Conservation (phyloP, 2,888 invertebrate genomes). For the Temnothorax rugatulus region DNA sequence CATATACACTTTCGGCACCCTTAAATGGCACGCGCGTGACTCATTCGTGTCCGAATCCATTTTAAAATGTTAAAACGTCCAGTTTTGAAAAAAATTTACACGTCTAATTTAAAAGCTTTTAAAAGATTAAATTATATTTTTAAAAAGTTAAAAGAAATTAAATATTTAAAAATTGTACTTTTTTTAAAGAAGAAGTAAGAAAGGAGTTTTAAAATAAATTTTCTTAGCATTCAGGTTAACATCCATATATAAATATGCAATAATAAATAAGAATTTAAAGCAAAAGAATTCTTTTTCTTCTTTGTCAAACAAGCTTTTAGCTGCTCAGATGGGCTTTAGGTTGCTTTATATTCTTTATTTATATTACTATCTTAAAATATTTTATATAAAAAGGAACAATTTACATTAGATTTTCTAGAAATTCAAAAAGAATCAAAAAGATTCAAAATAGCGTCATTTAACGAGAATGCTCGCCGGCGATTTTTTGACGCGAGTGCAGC, state of each 20-base stretch:
- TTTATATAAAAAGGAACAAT: no score
- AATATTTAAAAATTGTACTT: neutral
- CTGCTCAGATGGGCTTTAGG: no score
- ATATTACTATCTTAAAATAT: no score
- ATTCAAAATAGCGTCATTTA: neutral
- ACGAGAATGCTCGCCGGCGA: neutral
- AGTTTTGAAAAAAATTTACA: neutral
- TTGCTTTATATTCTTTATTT: no score
- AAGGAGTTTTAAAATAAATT: no score
- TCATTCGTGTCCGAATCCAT: neutral
- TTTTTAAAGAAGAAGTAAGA: neutral
- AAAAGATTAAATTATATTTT: neutral
- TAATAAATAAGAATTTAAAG: no score
- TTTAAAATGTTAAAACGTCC: neutral
- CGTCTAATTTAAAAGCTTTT: neutral
- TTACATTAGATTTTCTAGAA: neutral
- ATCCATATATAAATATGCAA: no score
- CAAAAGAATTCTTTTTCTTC: no score
- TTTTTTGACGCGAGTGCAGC: neutral
- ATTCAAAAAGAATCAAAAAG: neutral
- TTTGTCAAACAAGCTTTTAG: no score
- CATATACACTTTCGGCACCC: neutral
- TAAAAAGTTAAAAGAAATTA: neutral
- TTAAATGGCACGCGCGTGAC: neutral
- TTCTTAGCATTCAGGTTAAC: no score